Percentiles rank a stretch among this genome's conserved stretches.
Conservation (phyloP, 2,797 vertebrate genomes). For the Pangasius mekongensis region DNA sequence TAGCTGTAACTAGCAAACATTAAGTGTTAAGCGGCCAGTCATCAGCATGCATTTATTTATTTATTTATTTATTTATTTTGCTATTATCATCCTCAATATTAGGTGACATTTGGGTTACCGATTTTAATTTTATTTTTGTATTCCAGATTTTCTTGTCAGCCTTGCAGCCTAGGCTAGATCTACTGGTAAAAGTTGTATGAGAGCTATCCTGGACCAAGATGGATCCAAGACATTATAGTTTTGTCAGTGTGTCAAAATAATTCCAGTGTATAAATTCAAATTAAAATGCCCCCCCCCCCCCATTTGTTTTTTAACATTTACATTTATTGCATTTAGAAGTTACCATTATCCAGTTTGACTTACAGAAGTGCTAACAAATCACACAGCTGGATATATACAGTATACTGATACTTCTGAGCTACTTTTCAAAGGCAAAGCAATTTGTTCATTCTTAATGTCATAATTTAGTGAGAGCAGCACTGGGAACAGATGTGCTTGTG, state of each 20-base stretch:
- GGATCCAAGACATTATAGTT: background rate
- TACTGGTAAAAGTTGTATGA: background rate
- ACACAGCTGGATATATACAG: background rate
- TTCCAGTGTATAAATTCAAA: background rate
- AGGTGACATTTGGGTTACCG: background rate
- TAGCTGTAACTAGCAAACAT: background rate
- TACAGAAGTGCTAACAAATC: background rate
- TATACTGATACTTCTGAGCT: background rate
- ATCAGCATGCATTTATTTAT: background rate
- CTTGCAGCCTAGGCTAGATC: background rate
- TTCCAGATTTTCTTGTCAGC: background rate
- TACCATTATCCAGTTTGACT: background rate
- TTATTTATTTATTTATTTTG: background rate
- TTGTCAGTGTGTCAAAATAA: background rate
- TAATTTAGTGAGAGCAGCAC: slow-evolving; percentile 7
- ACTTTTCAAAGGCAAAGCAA: background rate
- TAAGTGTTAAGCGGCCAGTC: background rate
- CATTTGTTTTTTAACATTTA: background rate
- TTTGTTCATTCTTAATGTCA: slow-evolving; percentile 12
- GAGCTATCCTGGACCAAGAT: background rate
- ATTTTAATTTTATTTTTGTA: background rate
- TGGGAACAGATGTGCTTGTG: slow-evolving; percentile 23
- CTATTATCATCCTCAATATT: background rate
- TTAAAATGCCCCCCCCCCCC: background rate
- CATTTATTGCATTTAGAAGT: background rate